phyloP scores from a whole-genome alignment of 2,888 invertebrate species.

The Ecliptopera silaceata region DNA sequence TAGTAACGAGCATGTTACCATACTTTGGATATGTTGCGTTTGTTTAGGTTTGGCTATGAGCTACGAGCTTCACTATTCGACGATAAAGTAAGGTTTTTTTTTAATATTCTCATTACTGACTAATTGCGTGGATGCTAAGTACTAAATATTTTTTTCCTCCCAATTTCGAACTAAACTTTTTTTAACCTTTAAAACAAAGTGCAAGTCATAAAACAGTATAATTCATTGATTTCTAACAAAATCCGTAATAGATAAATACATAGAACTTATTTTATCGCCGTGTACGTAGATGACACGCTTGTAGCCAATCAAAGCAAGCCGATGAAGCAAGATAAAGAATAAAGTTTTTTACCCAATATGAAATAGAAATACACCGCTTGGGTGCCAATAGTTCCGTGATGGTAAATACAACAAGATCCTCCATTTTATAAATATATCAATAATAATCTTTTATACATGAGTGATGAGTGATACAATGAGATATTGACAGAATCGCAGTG shows the following conservation, averaged over 20 bases:
- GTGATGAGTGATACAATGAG: no score
- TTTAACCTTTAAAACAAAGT: no score
- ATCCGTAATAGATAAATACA: no score
- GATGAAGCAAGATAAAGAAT: not conserved
- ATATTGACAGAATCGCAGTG: no score
- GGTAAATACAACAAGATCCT: not conserved
- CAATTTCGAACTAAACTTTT: no score
- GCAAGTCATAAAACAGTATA: no score
- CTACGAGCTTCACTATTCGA: not conserved
- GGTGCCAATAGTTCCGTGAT: not conserved
- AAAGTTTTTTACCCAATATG: constrained; percentile 5
- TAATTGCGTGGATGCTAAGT: no score
- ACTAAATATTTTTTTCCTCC: no score
- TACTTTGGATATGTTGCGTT: not conserved
- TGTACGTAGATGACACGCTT: constrained; percentile 1
- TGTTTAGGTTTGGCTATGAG: constrained; percentile 2
- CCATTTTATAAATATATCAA: no score
- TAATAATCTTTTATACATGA: no score
- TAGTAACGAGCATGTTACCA: not conserved
- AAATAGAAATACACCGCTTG: constrained; percentile 7
- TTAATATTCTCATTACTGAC: no score
- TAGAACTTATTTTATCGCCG: not conserved
- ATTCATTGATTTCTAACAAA: no score
- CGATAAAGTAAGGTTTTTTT: not conserved
- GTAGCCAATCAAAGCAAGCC: constrained; percentile 10